Conservation (phyloP, 2,113 vertebrate species). For the Hirundichthys speculiger region DNA sequence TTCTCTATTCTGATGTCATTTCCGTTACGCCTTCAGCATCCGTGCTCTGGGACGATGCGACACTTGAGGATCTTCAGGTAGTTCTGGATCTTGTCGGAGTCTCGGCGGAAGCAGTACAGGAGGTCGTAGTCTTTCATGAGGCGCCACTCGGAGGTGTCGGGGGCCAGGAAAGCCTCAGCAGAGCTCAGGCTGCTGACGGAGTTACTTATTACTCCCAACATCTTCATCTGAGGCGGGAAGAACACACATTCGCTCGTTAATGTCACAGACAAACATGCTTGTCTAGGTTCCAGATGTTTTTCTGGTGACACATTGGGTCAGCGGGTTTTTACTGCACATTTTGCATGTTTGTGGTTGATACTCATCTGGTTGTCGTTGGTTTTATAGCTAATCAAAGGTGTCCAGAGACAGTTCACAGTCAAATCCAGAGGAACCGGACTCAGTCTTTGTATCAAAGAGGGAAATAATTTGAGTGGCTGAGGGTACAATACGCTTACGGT, state of each 20-base stretch:
- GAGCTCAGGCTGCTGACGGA: slow-evolving; percentile 69
- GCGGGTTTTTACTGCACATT: too few species aligned
- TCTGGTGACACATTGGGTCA: too few species aligned
- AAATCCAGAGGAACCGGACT: too few species aligned
- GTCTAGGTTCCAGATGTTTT: not conserved
- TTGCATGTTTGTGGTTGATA: too few species aligned
- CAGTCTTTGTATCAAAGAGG: too few species aligned
- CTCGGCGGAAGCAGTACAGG: slow-evolving; percentile 85
- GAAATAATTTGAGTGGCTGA: too few species aligned
- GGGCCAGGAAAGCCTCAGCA: slow-evolving; percentile 52
- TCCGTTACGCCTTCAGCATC: slow-evolving; percentile 63
- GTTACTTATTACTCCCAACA: slow-evolving; percentile 83
- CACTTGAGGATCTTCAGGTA: slow-evolving; percentile 88
- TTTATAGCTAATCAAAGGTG: too few species aligned
- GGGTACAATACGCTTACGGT: too few species aligned
- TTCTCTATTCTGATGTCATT: not conserved
- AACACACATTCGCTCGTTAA: not conserved
- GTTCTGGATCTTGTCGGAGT: slow-evolving; percentile 88
- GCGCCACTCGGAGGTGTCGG: slow-evolving; percentile 67
- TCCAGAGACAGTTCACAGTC: too few species aligned
- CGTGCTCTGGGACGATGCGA: slow-evolving; percentile 79
- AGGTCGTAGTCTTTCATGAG: slow-evolving; percentile 83
- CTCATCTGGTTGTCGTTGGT: too few species aligned
- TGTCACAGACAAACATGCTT: not conserved
- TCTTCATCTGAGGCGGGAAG: slow-evolving; percentile 79